Evolutionary conservation across 2,113 vertebrate genomes (phyloP), one percentile per base, ranked within the genome.

Genomic region (Cariama cristata): DNA sequence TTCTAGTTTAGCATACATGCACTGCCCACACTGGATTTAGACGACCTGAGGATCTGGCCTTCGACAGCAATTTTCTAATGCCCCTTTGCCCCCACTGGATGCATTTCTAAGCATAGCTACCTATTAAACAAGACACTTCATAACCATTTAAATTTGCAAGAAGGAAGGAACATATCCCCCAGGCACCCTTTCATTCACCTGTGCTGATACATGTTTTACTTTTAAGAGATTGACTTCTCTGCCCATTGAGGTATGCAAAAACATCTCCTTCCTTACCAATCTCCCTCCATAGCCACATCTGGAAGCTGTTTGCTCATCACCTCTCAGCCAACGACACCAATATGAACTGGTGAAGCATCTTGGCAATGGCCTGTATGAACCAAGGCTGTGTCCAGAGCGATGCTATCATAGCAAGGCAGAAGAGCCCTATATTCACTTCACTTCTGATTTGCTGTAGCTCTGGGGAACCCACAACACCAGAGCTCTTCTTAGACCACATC

Each of bases 211-310:
- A 3, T 16, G 33, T 8, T 90, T 88, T 50, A 81, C 30, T 58
- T 63, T 14, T 59, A 22, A 58, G 44, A 58, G 49, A 75, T 22
- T 26, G 72, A 73, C 42, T 64, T 20, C 50, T 66, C 73, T 91
- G 73, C 53, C 33, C 62, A 63, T 1, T 64, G 71, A 14, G 42
- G 40, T 49, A 63, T 27, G 45, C 9, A 72, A 7, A 88, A 87
- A 64, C 1, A 1, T 19, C 28, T 56, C 53, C 55, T 47, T 67
- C 35, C 71, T 58, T 5, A 17, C 44, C 40, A 59, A 22, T 23
- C 55, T 74, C 50, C 38, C 49, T 75, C n/a, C 40, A 9, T 0
- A 13, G 20, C 17, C 5, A 1, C 20, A 0, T 0, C 10, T 12
- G 44, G 92, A 45, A 85, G 85, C 38, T 77, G 56, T 23, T 23